phyloP scores from a whole-genome alignment of 30 jellyfish, hydroid and myxozoan genomes.

The Mastigias papua region DNA sequence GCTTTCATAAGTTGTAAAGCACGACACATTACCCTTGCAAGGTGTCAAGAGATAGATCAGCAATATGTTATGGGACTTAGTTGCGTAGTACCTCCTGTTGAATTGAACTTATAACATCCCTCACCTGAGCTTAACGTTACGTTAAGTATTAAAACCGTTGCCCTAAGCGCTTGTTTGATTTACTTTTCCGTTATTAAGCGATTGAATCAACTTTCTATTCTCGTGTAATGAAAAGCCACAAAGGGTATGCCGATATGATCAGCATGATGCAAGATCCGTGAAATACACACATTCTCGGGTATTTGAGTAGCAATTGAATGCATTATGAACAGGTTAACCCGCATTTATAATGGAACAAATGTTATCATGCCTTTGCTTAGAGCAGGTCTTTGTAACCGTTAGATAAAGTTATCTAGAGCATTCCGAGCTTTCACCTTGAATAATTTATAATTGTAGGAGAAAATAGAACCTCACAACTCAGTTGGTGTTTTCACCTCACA shows the following conservation, averaged over 20 bases:
- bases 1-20: no score
- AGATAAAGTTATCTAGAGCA: slow-evolving; percentile 1
- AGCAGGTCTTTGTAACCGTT: slow-evolving; percentile 19
- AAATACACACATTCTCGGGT: no score
- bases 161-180: neutral
- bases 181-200: neutral
- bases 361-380: slow-evolving; percentile 21
- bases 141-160: neutral
- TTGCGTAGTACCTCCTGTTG: no score
- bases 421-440: neutral
- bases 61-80: no score
- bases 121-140: neutral
- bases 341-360: slow-evolving; percentile 5
- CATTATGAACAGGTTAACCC: slow-evolving; percentile 15
- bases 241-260: slow-evolving; percentile 8
- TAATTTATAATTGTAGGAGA: neutral
- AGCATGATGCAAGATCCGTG: neutral
- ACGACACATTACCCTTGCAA: no score
- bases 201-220: neutral
- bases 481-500: neutral
- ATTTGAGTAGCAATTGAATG: no score
- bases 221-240: slow-evolving; percentile 1
- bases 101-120: neutral
- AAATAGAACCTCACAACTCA: neutral
- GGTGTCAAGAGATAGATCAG: no score